phyloP scores from a whole-genome alignment of 2,797 vertebrate species.

The Sternarchorhynchus goeldii region DNA sequence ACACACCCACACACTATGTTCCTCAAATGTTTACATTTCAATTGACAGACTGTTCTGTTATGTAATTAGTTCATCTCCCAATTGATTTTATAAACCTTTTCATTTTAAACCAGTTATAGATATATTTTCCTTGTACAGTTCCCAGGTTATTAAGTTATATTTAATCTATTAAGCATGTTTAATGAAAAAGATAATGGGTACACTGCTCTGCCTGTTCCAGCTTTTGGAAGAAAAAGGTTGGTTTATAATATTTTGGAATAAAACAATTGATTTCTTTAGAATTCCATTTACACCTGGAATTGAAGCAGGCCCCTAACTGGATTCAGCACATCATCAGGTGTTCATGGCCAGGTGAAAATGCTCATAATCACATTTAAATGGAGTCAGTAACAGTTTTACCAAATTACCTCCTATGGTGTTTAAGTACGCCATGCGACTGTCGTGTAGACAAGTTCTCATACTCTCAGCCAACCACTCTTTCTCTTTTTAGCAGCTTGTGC shows the following conservation, averaged over 20 bases:
- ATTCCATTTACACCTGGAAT: conserved; percentile 12
- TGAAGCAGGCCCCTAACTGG: conserved; percentile 10
- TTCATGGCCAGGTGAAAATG: conserved; percentile 41
- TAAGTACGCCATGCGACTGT: conserved; percentile 3
- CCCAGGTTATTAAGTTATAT: conserved; percentile 3
- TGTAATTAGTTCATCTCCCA: background rate
- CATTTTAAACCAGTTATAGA: background rate
- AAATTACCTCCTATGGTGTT: background rate
- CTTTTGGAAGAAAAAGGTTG: background rate
- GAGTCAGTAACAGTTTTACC: conserved; percentile 31
- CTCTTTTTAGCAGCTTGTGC: background rate
- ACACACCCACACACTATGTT: background rate
- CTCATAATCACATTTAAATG: conserved; percentile 38
- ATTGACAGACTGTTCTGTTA: conserved; percentile 1
- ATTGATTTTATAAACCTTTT: background rate
- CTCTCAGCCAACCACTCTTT: conserved; percentile 2
- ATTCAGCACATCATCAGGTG: conserved; percentile 16
- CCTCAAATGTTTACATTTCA: conserved; percentile 3
- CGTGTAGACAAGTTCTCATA: background rate
- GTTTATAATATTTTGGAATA: conserved; percentile 2
- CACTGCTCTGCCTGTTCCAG: background rate
- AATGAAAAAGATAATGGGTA: conserved; percentile 7
- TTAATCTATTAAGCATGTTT: background rate
- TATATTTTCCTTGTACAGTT: background rate
- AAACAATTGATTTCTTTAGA: background rate